Percentiles rank a stretch among this genome's conserved stretches.
phyloP scores from a whole-genome alignment of 2,888 invertebrate genomes.

The Paralinhomoeus sp. region DNA sequence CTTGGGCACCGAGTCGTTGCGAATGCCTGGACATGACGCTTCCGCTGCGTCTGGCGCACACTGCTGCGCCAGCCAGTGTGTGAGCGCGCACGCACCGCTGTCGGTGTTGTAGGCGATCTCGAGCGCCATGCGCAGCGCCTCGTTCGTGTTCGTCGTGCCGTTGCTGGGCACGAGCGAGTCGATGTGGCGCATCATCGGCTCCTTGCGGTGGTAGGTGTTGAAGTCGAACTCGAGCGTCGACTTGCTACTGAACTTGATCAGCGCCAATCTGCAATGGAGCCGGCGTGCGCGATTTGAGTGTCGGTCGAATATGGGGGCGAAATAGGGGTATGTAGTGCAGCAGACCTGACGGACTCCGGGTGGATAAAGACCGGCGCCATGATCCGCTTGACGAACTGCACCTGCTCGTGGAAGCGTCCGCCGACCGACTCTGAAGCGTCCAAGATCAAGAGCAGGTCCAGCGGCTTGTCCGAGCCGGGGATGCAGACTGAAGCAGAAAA shows the following conservation, averaged over 20 bases:
- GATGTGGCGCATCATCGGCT: neutral
- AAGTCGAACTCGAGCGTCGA: conserved; percentile 18
- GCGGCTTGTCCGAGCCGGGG: conserved; percentile 19
- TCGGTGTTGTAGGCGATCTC: conserved; percentile 11
- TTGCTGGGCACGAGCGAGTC: neutral
- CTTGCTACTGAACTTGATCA: conserved; percentile 18
- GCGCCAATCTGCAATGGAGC: conserved; percentile 10
- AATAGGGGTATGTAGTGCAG: too few relatives aligned
- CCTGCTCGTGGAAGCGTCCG: conserved; percentile 13
- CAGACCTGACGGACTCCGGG: conserved; percentile 18
- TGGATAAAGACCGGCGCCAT: conserved; percentile 10
- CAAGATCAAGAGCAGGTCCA: conserved; percentile 18
- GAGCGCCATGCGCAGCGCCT: conserved; percentile 14
- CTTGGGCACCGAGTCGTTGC: conserved; percentile 13
- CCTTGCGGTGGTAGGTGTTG: conserved; percentile 9
- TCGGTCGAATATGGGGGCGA: too few relatives aligned
- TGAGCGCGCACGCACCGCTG: neutral
- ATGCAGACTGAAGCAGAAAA: conserved; percentile 12
- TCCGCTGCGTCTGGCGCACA: neutral
- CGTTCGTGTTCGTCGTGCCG: conserved; percentile 17
- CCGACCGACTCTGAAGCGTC: conserved; percentile 21
- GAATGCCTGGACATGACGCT: neutral
- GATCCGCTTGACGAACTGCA: neutral
- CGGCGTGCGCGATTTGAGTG: too few relatives aligned
- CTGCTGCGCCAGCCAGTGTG: neutral